These are phyloP conservation scores for Triplophysa rosa DNA, from an alignment of 2,113 vertebrate species.

Conservation along the genomic window DNA sequence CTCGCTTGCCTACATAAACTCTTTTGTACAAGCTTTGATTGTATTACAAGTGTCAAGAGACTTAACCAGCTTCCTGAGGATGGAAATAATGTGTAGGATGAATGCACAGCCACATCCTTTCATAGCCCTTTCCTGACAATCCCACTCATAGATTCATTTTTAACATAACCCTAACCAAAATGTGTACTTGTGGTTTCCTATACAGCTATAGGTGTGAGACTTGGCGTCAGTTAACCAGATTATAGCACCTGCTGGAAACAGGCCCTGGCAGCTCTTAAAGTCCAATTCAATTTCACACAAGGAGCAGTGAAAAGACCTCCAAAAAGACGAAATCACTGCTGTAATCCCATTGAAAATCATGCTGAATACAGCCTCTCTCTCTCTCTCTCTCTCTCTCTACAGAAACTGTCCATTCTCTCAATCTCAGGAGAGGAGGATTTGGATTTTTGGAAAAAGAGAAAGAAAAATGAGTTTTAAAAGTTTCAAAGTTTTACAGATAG, in stretches of 20 bases:
- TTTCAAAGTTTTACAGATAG: too few relatives aligned
- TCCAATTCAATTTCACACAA: constrained; percentile 27
- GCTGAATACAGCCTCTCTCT: constrained; percentile 16
- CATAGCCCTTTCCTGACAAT: background rate
- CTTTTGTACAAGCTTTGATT: background rate
- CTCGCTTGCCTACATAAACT: background rate
- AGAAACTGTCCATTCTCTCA: constrained; percentile 6
- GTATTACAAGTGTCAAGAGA: background rate
- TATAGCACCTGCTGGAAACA: constrained; percentile 14
- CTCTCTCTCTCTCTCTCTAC: constrained; percentile 13
- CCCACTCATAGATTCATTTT: too few relatives aligned
- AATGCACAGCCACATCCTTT: background rate
- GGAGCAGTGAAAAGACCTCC: constrained; percentile 20
- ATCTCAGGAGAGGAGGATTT: background rate
- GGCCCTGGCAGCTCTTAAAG: constrained; percentile 3
- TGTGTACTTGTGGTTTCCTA: background rate
- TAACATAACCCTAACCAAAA: background rate
- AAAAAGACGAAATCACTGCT: constrained; percentile 16
- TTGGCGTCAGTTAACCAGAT: constrained; percentile 23
- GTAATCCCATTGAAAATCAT: constrained; percentile 43
- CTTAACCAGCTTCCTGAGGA: background rate
- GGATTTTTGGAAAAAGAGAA: constrained; percentile 4
- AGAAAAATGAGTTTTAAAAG: background rate
- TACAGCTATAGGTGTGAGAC: background rate
- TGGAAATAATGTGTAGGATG: background rate